A percentile compares a stretch with the other conserved stretches of the same genome.
Evolutionary conservation across 2,888 invertebrate genomes (phyloP).

Genomic region (Brachyptera risi): DNA sequence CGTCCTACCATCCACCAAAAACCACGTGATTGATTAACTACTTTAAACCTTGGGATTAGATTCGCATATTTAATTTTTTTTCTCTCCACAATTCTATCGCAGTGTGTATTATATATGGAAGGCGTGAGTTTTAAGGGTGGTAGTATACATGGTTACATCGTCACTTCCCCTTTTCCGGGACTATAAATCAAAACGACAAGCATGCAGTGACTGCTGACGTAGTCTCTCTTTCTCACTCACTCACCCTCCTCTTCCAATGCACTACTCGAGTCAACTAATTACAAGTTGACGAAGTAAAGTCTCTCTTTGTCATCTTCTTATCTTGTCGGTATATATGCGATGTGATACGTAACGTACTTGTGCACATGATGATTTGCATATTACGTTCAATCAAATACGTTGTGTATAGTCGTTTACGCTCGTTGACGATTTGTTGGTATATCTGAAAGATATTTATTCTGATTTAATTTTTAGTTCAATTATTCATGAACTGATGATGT

Average conservation of each 20-base stretch:
- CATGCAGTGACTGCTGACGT: not conserved
- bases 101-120: not conserved
- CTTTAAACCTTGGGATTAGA: conserved; percentile 29
- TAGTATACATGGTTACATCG: not conserved
- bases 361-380: too few relatives aligned
- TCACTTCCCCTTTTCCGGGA: conserved; percentile 17
- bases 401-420: too few relatives aligned
- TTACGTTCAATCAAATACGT: not conserved
- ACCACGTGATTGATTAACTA: conserved; percentile 29
- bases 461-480: too few relatives aligned
- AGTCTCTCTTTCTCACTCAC: not conserved
- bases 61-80: conserved; percentile 30
- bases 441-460: too few relatives aligned
- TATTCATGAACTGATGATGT: too few relatives aligned
- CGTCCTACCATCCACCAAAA: not conserved
- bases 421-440: too few relatives aligned
- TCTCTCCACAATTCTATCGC: too few relatives aligned
- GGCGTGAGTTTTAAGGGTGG: not conserved
- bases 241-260: too few relatives aligned
- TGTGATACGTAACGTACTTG: too few relatives aligned
- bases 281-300: conserved; percentile 4
- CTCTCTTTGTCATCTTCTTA: too few relatives aligned
- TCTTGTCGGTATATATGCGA: too few relatives aligned
- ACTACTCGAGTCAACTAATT: conserved; percentile 3
- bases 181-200: conserved; percentile 3